Percentiles rank a stretch among this genome's conserved stretches.
Conservation (phyloP, 2,797 vertebrate species). For the Pteronotus mesoamericanus region DNA sequence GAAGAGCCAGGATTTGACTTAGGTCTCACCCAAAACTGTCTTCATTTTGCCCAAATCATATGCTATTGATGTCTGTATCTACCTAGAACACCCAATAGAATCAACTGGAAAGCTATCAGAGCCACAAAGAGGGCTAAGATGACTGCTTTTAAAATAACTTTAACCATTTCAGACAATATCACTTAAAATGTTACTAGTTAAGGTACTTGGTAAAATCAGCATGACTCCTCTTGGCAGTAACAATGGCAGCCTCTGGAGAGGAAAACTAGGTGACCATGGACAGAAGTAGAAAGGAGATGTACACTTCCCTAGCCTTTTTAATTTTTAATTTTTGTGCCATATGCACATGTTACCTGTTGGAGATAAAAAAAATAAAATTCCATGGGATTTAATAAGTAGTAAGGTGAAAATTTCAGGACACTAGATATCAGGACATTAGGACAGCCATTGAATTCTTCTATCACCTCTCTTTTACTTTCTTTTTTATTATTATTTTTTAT, state of each 20-base stretch:
- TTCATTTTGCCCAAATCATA: neutral
- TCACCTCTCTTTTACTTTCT: neutral
- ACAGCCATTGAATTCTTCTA: neutral
- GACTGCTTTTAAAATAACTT: neutral
- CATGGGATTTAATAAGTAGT: neutral
- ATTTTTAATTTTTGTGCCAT: neutral
- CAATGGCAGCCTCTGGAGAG: neutral
- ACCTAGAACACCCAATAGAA: neutral
- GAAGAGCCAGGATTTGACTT: neutral
- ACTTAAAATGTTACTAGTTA: neutral
- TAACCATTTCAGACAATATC: neutral
- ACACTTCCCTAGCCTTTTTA: neutral
- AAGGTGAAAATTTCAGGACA: neutral
- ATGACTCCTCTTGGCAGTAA: neutral
- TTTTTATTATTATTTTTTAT: neutral
- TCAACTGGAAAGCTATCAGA: neutral
- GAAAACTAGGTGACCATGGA: neutral
- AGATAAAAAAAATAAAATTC: neutral
- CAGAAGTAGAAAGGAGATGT: neutral
- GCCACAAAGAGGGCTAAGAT: neutral
- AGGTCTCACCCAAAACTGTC: neutral
- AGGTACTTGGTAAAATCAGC: neutral
- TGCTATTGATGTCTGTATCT: neutral
- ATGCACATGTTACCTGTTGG: neutral
- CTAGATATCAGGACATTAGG: neutral